phyloP scores from a whole-genome alignment of 2,797 vertebrate species.

The Sylvilagus floridanus region DNA sequence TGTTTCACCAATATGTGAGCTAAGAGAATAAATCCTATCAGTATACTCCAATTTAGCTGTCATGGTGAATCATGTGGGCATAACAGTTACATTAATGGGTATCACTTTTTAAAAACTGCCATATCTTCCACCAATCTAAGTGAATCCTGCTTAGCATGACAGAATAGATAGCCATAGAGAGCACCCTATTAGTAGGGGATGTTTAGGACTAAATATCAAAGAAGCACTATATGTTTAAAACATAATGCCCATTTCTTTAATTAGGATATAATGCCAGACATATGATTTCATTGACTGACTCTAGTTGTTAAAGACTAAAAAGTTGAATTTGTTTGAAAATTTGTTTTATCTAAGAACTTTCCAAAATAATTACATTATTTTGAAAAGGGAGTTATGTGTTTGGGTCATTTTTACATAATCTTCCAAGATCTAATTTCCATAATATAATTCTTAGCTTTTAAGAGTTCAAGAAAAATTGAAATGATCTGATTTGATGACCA shows the following conservation, averaged over 20 bases:
- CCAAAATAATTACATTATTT: not conserved
- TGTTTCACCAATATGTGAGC: not conserved
- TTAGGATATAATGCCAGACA: not conserved
- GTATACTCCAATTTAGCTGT: not conserved
- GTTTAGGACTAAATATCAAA: not conserved
- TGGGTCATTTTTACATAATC: not conserved
- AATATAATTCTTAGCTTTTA: not conserved
- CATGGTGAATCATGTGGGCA: not conserved
- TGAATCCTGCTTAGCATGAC: not conserved
- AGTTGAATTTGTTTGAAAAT: not conserved
- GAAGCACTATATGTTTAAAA: not conserved
- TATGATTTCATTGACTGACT: not conserved
- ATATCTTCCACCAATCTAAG: not conserved
- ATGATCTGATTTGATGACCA: not conserved
- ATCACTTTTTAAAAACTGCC: not conserved
- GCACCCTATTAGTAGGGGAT: not conserved
- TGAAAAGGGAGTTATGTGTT: not conserved
- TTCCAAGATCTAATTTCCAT: not conserved
- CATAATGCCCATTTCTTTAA: not conserved
- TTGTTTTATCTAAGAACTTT: not conserved
- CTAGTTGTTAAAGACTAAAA: not conserved
- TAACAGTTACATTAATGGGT: not conserved
- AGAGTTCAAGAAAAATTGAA: not conserved
- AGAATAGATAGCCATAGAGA: not conserved
- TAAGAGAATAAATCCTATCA: not conserved